These are phyloP conservation scores for Adela reaumurella DNA, from an alignment of 2,888 invertebrate genomes.

Conservation along the genomic window DNA sequence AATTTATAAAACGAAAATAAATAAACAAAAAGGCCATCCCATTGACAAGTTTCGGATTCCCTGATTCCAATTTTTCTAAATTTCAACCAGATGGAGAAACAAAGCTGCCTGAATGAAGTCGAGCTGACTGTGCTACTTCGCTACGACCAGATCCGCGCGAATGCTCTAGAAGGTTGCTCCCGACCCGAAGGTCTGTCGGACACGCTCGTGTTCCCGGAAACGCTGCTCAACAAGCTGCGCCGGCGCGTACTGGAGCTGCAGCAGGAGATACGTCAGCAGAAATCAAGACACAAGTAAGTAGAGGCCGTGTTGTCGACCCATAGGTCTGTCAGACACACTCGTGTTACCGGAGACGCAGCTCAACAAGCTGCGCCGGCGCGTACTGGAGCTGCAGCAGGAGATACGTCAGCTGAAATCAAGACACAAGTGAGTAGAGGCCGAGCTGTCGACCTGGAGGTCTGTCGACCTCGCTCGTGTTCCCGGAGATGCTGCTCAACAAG, in stretches of 20 bases:
- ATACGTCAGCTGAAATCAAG: slow-evolving; percentile 58
- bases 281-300: slow-evolving; percentile 56
- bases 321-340: slow-evolving; percentile 44
- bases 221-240: slow-evolving; percentile 53
- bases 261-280: slow-evolving; percentile 62
- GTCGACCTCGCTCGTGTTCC: slow-evolving; percentile 59
- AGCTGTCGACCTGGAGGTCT: slow-evolving; percentile 27
- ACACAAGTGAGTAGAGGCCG: slow-evolving; percentile 46
- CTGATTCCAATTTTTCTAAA: no score
- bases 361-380: slow-evolving; percentile 56
- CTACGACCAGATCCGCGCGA: slow-evolving; percentile 63
- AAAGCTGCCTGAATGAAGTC: slow-evolving; percentile 74
- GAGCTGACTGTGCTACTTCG: slow-evolving; percentile 65
- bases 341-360: slow-evolving; percentile 63
- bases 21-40: no score
- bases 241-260: slow-evolving; percentile 62
- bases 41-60: no score
- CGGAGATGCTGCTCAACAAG: slow-evolving; percentile 51
- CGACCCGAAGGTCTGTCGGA: slow-evolving; percentile 35
- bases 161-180: slow-evolving; percentile 37
- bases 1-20: no score
- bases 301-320: slow-evolving; percentile 18
- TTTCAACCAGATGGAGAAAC: slow-evolving; percentile 70
- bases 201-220: slow-evolving; percentile 63
- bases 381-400: slow-evolving; percentile 63